Base-by-base conservation (phyloP, 23 tunicate genomes). In the Halocynthia aurantium region DNA sequence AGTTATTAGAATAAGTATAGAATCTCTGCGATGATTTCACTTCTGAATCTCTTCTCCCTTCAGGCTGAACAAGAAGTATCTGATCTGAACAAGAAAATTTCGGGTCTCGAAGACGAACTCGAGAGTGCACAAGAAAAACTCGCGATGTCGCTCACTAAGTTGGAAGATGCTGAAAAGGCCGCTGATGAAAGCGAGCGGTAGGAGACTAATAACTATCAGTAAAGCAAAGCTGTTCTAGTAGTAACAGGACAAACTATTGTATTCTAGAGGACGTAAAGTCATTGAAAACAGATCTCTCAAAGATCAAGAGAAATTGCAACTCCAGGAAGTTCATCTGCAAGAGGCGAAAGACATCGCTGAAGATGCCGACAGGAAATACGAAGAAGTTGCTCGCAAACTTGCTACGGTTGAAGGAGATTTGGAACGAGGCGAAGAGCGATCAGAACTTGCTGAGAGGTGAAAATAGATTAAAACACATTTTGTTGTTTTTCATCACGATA, bases 331-430 rank as follows among this genome's bases (percentile, higher is more conserved):
- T 10, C 18, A 55, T 56, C 80, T 75, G 20, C 58, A 53, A 22
- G 80, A 75, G 10, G 80, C 80, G 12, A 75, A 75, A 6, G 50
- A 52, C 66, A 56, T 75, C 65, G 80, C 80, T 6, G 80, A 75
- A 53, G 80, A 75, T 22, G 80, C 80, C 21, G 80, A 75, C 80
- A 75, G 60, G 22, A 75, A 75, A 56, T 75, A 75, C 75, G 80
- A 75, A 75, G 80, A 75, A 75, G 80, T 75, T 75, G 80, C 80
- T 15, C 80, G 80, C 21, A 75, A 75, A 53, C 65, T 75, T 12
- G 80, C 21, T 22, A 55, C 60, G 66, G 80, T 75, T 11, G 80
- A 75, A 75, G 60, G 51, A 17, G 80, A 75, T 55, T 55, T 75
- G 66, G 80, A 75, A 53, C 58, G 60, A 56, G 80, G 17, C 10